Conservation (phyloP, 2,888 invertebrate species). For the Smittia sp. region DNA sequence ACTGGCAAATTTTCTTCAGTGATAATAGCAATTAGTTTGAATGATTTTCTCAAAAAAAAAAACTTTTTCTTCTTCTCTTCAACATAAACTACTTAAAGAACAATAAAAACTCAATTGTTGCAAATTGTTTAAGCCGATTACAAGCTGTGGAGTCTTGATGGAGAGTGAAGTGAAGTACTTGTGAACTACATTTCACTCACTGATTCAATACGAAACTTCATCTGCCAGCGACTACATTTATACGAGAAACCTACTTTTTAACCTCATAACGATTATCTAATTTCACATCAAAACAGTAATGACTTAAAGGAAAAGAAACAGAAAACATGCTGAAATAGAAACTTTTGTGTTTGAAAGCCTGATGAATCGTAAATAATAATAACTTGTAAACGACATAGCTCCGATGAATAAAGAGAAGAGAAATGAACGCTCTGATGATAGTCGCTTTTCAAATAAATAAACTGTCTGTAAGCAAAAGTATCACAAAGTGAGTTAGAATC, state of each 20-base stretch:
- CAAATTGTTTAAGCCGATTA: conserved; percentile 40
- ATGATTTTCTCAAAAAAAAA: conserved; percentile 27
- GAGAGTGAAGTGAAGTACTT: background rate
- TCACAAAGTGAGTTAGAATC: background rate
- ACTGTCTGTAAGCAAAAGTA: too few relatives aligned
- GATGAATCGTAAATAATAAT: conserved; percentile 14
- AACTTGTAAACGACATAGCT: background rate
- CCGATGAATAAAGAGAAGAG: background rate
- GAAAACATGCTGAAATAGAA: background rate
- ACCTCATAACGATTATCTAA: conserved; percentile 34
- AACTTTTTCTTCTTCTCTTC: background rate
- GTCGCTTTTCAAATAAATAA: too few relatives aligned
- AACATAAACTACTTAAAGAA: conserved; percentile 28
- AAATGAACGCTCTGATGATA: background rate
- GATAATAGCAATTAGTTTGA: conserved; percentile 40
- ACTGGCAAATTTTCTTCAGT: conserved; percentile 26
- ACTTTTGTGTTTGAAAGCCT: background rate
- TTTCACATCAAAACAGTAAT: conserved; percentile 36
- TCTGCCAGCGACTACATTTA: background rate
- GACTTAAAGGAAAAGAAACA: background rate
- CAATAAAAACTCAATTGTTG: conserved; percentile 24
- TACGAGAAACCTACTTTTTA: conserved; percentile 35
- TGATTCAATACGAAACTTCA: background rate
- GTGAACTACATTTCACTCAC: conserved; percentile 13
- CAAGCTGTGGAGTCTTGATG: background rate